Conservation (phyloP, 1,140 invertebrate genomes). For the Argopecten irradians region DNA sequence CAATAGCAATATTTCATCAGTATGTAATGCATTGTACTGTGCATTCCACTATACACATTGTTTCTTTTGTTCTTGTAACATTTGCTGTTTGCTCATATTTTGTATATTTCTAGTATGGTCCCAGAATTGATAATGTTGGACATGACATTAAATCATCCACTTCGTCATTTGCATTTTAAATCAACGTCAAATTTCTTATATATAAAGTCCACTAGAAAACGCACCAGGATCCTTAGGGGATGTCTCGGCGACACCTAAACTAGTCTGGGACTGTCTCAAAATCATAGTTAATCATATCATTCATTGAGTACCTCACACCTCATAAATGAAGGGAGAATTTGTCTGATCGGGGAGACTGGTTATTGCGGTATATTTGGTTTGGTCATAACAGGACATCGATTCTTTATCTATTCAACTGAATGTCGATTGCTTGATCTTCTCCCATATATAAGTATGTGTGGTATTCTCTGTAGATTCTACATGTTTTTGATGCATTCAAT, state of each 20-base stretch:
- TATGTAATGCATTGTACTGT: too few relatives aligned
- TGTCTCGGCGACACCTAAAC: neutral
- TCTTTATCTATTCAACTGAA: neutral
- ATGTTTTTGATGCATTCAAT: too few relatives aligned
- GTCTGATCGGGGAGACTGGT: neutral
- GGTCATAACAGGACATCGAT: neutral
- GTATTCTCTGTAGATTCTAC: too few relatives aligned
- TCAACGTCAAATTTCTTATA: neutral
- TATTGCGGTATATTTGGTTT: neutral
- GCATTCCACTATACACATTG: too few relatives aligned
- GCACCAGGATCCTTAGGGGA: neutral
- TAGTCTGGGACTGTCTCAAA: neutral
- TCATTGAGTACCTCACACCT: neutral
- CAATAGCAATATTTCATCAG: too few relatives aligned
- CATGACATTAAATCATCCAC: neutral
- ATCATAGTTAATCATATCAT: neutral
- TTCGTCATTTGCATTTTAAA: neutral
- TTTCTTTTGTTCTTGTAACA: too few relatives aligned
- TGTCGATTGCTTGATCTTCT: neutral
- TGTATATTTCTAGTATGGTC: too few relatives aligned
- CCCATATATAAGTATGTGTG: neutral
- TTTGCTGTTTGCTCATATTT: too few relatives aligned
- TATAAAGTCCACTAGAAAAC: neutral
- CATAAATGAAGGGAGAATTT: neutral
- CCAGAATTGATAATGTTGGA: too few relatives aligned